Conservation (phyloP, 2,113 vertebrate genomes). For the Ariopsis seemanni region DNA sequence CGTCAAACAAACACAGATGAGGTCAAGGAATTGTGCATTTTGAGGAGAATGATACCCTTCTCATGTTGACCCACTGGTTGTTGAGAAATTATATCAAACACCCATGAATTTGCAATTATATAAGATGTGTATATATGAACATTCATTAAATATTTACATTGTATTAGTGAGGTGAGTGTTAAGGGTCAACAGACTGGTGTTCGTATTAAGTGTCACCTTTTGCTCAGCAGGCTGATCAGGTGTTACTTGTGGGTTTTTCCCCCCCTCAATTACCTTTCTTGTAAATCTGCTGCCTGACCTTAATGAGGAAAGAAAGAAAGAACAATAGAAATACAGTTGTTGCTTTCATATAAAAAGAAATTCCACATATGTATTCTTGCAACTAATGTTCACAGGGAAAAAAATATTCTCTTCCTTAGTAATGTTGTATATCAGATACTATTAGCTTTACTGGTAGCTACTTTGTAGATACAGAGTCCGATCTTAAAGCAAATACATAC, state of each 20-base stretch:
- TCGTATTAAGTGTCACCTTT: constrained; percentile 57
- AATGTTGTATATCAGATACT: neutral
- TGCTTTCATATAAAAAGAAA: neutral
- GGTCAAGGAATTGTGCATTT: neutral
- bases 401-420: neutral
- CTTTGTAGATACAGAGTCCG: neutral
- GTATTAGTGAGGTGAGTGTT: constrained; percentile 53
- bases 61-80: constrained; percentile 14
- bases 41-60: neutral
- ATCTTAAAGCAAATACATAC: neutral
- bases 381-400: neutral
- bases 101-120: constrained; percentile 42
- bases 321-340: neutral
- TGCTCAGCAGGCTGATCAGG: constrained; percentile 44
- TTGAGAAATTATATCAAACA: constrained; percentile 12
- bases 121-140: constrained; percentile 48
- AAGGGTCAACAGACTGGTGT: constrained; percentile 56
- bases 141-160: constrained; percentile 51
- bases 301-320: constrained; percentile 4
- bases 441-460: neutral
- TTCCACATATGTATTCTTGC: neutral
- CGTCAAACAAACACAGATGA: neutral
- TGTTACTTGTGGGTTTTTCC: neutral
- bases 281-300: constrained; percentile 34
- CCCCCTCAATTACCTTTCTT: neutral